A percentile compares a stretch with the other conserved stretches of the same genome.
These are phyloP conservation scores for Coreoperca whiteheadi DNA, from an alignment of 2,113 vertebrate species.

Conservation along the genomic window DNA sequence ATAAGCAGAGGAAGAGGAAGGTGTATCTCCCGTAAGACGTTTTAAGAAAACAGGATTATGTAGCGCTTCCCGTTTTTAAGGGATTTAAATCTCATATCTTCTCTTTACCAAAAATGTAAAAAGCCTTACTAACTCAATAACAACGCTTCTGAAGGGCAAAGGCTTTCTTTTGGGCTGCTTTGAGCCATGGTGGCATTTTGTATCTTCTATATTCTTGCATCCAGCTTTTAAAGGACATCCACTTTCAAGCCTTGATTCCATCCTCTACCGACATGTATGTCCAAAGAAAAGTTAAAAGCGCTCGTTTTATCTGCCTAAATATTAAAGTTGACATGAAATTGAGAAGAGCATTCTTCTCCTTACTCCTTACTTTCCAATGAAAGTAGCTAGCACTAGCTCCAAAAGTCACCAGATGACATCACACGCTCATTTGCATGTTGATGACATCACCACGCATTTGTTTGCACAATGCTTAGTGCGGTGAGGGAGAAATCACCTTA, in stretches of 20 bases:
- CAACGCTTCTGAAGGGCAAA: neutral
- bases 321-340: too few species aligned
- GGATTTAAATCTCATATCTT: neutral
- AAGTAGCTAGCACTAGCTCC: too few species aligned
- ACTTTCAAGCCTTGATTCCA: neutral
- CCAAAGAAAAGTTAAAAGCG: neutral
- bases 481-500: too few species aligned
- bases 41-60: constrained; percentile 49
- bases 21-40: neutral
- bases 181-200: neutral
- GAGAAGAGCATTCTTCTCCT: too few species aligned
- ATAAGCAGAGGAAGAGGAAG: constrained; percentile 48
- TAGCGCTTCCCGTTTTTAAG: constrained; percentile 23
- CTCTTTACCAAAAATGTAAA: neutral
- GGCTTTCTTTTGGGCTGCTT: neutral
- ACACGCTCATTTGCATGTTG: too few species aligned
- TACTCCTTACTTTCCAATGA: too few species aligned
- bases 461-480: too few species aligned
- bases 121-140: neutral
- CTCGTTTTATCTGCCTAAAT: neutral
- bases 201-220: neutral
- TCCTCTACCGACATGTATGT: neutral
- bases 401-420: too few species aligned
- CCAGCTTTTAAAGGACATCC: neutral
- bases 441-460: too few species aligned